These are phyloP conservation scores for Acanthosoma haemorrhoidale DNA, from an alignment of 2,888 invertebrate genomes.

Conservation along the genomic window DNA sequence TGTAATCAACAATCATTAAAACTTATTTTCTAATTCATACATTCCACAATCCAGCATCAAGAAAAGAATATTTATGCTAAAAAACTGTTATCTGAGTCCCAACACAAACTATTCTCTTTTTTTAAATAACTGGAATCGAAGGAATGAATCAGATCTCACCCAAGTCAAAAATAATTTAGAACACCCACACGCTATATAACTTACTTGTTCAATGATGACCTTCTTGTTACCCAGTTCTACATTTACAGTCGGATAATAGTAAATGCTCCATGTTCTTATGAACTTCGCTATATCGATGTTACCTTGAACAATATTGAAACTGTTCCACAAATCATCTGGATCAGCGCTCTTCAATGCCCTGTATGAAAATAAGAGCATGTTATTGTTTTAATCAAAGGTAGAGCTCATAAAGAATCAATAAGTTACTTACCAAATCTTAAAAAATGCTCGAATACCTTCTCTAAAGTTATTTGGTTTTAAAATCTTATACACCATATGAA, in stretches of 20 bases:
- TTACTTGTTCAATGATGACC: background rate
- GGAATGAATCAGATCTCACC: no score
- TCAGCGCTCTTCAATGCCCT: background rate
- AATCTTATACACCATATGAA: background rate
- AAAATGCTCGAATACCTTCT: background rate
- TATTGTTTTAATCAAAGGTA: background rate
- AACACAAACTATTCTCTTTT: no score
- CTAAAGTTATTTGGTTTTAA: background rate
- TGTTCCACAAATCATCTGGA: background rate
- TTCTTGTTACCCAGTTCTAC: background rate
- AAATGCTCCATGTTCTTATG: background rate
- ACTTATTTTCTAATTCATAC: no score
- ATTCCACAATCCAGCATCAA: no score
- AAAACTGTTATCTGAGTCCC: no score
- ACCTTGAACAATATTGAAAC: conserved; percentile 9
- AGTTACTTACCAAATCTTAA: background rate
- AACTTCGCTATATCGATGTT: background rate
- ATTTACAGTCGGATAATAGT: background rate
- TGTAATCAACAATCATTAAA: no score
- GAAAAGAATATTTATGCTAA: no score
- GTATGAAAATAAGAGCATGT: background rate
- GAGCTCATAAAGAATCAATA: background rate
- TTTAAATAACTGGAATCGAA: no score
- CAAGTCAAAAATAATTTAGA: no score
- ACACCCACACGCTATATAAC: no score